Base-by-base conservation (phyloP, 2,113 vertebrate genomes). In the Cervus canadensis region DNA sequence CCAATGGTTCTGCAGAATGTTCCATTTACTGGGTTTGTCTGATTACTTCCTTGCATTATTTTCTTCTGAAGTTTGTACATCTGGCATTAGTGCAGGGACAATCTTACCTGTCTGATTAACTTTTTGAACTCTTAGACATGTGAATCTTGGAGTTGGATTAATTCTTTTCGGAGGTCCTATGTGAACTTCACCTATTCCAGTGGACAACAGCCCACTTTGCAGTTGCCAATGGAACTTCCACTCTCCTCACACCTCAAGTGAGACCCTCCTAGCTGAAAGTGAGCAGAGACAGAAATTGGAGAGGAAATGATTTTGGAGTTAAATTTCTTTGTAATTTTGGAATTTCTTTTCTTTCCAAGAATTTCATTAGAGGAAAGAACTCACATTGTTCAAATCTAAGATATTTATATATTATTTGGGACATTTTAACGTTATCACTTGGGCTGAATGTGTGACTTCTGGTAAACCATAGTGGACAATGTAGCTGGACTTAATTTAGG, bases 281-380 rank as follows among this genome's bases (percentile, higher is more conserved):
- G 25, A 95, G n/a, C 74, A 84, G 45, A 76, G 71, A 96, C 30
- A 95, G 45, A 91, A 97, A 50, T 76, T 50, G 15, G 11, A 36
- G 52, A 92, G 56, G n/a, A 95, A 97, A 95, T 82, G 12, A 95
- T 81, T 94, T 84, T 45, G 45, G 9, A 91, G 12, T 95, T 93
- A 93, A 88, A 89, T 86, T 97, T 91, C 43, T 67, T 56, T 43
- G 13, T 50, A 90, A 83, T 91, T 91, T 93, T 90, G 48, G 16
- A 84, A 85, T 93, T 82, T 95, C n/a, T 78, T 76, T 95, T 83
- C 60, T 14, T 67, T 62, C n/a, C 50, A 60, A 88, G 85, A 93
- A 67, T 62, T 87, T 95, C 64, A 81, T 57, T 85, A 88, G 5
- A 85, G 10, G 15, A 71, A 43, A 84, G 26, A 91, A 85, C 67